Base-by-base conservation (phyloP, 2,113 vertebrate genomes). In the Eptesicus fuscus region DNA sequence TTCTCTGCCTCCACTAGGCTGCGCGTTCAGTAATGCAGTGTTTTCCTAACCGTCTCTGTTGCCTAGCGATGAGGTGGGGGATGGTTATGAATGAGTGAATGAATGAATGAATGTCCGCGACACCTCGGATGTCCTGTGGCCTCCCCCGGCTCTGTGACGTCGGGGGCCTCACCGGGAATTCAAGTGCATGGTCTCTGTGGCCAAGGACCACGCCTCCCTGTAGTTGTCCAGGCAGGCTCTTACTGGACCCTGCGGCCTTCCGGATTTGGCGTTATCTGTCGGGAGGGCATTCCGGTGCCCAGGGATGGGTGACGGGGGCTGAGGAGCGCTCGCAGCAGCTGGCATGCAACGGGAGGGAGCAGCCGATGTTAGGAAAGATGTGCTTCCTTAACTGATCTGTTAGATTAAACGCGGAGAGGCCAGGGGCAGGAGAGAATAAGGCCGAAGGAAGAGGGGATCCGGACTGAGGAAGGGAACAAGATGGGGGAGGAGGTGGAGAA, bases 331-430 rank as follows among this genome's bases (percentile, higher is more conserved):
- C 32, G 28, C 40, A 28, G 10, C 8, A 5, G 1, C 1, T 4
- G 16, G 16, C 8, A 2, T 9, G 37, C 2, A 0, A 28, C 1
- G 5, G 10, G 9, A 63, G 28, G 63, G 11, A 47, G 14, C 17
- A 1, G 44, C 20, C 4, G 35, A 56, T 13, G 32, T 37, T 30
- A 40, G n/a, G n/a, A 28, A 49, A 67, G 80, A 35, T 1, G 25
- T 22, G 16, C 11, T 37, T 17, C 51, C 40, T 42, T 69, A 28
- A 56, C 63, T 17, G 28, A 47, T 32, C 25, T 28, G 18, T 4
- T 35, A n/a, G 37, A 61, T 61, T 20, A 30, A 44, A 7, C 30
- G 61, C 20, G 35, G 17, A 51, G 49, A 61, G 8, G 9, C 22
- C 14, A 49, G 1, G 2, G n/a, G 13, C 47, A 49, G 32, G 69